A percentile compares a stretch with the other conserved stretches of the same genome.
These are phyloP conservation scores for Amaurobius ferox DNA, from an alignment of 2,888 invertebrate genomes.

Conservation along the genomic window DNA sequence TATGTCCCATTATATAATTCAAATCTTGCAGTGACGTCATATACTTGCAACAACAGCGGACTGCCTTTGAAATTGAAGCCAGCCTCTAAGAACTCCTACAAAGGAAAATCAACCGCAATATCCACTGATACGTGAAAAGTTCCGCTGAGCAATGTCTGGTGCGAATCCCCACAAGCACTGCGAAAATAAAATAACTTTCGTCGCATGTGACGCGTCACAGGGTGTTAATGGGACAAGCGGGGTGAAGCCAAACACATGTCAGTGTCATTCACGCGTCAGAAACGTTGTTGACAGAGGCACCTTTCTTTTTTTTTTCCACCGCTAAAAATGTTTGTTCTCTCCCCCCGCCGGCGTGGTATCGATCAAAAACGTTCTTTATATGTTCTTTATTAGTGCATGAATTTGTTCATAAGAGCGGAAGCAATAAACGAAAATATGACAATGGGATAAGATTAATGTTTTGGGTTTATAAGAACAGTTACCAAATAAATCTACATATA, in stretches of 20 bases:
- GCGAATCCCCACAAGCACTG: slow-evolving; percentile 62
- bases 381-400: not conserved
- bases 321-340: slow-evolving; percentile 25
- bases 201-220: slow-evolving; percentile 68
- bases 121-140: slow-evolving; percentile 9
- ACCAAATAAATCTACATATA: no score
- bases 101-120: slow-evolving; percentile 2
- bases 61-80: no score
- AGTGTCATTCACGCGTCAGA: slow-evolving; percentile 64
- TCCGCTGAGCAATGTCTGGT: slow-evolving; percentile 24
- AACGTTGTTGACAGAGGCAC: slow-evolving; percentile 58
- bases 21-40: no score
- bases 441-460: no score
- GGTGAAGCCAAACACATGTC: slow-evolving; percentile 70
- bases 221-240: slow-evolving; percentile 66
- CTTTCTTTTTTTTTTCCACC: slow-evolving; percentile 18
- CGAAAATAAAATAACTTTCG: slow-evolving; percentile 66
- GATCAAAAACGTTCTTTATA: slow-evolving; percentile 57
- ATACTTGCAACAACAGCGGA: no score
- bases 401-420: not conserved
- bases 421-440: not conserved
- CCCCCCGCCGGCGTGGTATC: slow-evolving; percentile 44
- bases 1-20: no score
- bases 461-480: no score
- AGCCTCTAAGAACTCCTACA: not conserved